A percentile compares a stretch with the other conserved stretches of the same genome.
Conservation (phyloP, 2,797 vertebrate species). For the Hylomyscus alleni region DNA sequence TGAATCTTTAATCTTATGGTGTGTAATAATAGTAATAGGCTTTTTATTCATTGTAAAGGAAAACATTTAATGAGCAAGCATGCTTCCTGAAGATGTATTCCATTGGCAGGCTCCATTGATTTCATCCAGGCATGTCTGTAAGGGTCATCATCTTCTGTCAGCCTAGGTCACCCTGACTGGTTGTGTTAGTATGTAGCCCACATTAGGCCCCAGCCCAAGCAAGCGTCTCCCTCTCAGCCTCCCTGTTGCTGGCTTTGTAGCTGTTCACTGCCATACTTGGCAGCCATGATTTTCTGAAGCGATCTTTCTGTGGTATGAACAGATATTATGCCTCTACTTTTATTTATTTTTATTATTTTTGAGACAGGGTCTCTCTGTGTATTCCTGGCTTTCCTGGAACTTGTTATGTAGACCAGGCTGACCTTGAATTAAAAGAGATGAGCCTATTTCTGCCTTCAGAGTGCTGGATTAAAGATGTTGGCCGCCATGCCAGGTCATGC, state of each 20-base stretch:
- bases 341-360: not conserved
- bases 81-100: not conserved
- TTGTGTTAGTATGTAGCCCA: not conserved
- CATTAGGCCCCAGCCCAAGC: not conserved
- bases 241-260: not conserved
- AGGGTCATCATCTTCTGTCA: not conserved
- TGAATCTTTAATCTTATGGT: conserved; percentile 31
- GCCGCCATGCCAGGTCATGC: not conserved
- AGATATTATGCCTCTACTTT: not conserved
- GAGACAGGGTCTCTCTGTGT: not conserved
- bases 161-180: not conserved
- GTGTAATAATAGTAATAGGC: conserved; percentile 5
- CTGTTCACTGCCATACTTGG: not conserved
- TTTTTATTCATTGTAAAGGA: conserved; percentile 35
- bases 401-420: not conserved
- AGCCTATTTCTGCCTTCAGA: not conserved
- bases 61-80: conserved; percentile 30
- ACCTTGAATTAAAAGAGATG: not conserved
- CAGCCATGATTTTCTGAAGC: conserved; percentile 3
- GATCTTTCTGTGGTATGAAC: conserved; percentile 38
- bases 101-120: not conserved
- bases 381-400: not conserved
- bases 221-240: not conserved
- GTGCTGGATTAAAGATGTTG: not conserved
- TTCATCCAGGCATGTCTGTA: conserved; percentile 25